These are phyloP conservation scores for Aporrectodea caliginosa DNA, from an alignment of 1,140 invertebrate genomes.

Conservation along the genomic window DNA sequence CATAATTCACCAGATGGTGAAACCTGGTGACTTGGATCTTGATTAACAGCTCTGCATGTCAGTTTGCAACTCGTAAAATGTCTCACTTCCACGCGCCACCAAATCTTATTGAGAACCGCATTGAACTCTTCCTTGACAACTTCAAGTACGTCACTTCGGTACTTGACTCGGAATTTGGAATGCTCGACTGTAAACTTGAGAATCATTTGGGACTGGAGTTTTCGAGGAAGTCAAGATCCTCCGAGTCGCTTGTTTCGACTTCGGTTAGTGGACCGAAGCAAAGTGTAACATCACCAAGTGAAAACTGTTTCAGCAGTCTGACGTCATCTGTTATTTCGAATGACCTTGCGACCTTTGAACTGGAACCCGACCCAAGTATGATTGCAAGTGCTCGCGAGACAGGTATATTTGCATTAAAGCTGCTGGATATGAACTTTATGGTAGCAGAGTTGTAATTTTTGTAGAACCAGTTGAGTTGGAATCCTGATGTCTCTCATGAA, in stretches of 20 bases:
- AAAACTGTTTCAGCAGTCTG: slow-evolving; percentile 19
- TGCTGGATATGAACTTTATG: too few relatives aligned
- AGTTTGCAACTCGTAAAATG: too few relatives aligned
- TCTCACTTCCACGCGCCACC: neutral
- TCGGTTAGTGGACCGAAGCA: slow-evolving; percentile 15
- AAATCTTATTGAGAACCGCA: neutral
- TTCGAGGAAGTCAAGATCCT: neutral
- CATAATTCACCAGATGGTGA: too few relatives aligned
- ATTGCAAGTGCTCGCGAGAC: too few relatives aligned
- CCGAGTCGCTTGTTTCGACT: neutral
- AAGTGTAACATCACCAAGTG: slow-evolving; percentile 18
- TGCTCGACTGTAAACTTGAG: neutral
- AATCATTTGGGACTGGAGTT: neutral
- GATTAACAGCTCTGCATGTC: too few relatives aligned
- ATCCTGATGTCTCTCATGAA: too few relatives aligned
- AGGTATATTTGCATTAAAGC: too few relatives aligned
- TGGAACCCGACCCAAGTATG: neutral
- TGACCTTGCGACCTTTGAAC: neutral
- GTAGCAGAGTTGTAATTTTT: too few relatives aligned
- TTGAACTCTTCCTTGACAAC: slow-evolving; percentile 20
- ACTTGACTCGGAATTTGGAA: neutral
- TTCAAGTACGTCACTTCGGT: neutral
- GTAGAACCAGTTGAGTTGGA: too few relatives aligned
- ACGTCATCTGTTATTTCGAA: slow-evolving; percentile 18
- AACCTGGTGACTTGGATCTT: too few relatives aligned